Percentiles rank a stretch among this genome's conserved stretches.
phyloP scores from a whole-genome alignment of 2,888 invertebrate genomes.

The Hybos culiciformis region DNA sequence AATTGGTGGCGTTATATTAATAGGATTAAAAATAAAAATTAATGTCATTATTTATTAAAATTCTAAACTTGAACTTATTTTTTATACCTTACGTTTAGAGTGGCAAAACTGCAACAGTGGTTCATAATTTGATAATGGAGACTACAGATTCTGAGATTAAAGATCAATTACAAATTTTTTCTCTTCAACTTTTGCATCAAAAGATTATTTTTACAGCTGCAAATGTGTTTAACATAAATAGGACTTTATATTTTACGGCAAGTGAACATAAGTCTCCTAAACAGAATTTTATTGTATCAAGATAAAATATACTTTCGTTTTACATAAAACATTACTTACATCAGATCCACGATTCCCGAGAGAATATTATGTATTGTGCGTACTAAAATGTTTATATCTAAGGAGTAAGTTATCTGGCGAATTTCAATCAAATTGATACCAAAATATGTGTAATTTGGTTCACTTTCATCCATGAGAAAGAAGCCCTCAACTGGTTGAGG shows the following conservation, averaged over 20 bases:
- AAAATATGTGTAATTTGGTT: no score
- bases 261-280: no score
- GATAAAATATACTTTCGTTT: no score
- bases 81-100: conserved; percentile 21
- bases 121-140: conserved; percentile 29
- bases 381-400: no score
- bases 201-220: conserved; percentile 35
- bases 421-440: no score
- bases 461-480: no score
- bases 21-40: no score
- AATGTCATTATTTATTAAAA: neutral
- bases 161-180: conserved; percentile 31
- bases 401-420: no score
- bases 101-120: conserved; percentile 30
- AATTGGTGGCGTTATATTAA: no score
- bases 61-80: conserved; percentile 7
- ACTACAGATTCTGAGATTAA: conserved; percentile 26
- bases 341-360: neutral
- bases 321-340: neutral
- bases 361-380: neutral
- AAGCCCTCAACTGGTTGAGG: no score
- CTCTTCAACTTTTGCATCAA: conserved; percentile 32
- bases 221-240: conserved; percentile 35
- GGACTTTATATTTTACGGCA: conserved; percentile 35
- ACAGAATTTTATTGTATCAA: no score